Evolutionary conservation across 2,113 vertebrate genomes (phyloP).

Genomic region (Azemiops feae): DNA sequence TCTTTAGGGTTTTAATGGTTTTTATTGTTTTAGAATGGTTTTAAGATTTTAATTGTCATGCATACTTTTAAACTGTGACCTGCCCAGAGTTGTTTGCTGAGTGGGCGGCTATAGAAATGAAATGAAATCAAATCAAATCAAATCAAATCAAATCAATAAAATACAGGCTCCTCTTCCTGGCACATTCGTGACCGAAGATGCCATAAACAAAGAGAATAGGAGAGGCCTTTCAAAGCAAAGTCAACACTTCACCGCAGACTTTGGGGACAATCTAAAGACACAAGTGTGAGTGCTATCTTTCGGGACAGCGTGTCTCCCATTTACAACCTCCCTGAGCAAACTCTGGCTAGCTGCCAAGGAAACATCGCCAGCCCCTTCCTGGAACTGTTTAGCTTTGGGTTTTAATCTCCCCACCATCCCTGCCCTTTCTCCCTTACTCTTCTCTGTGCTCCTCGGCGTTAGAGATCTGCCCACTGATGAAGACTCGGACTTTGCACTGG

Average conservation of each 20-base stretch:
- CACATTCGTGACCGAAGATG: background rate
- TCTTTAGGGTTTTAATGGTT: background rate
- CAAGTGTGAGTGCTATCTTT: background rate
- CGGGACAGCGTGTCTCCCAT: background rate
- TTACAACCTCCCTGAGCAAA: background rate
- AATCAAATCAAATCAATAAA: background rate
- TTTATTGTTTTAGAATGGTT: background rate
- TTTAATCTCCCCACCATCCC: background rate
- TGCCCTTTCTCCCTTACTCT: slow-evolving; percentile 71
- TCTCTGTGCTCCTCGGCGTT: slow-evolving; percentile 70
- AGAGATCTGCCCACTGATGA: slow-evolving; percentile 66
- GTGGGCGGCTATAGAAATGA: background rate
- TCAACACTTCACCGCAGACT: background rate
- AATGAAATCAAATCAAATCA: background rate
- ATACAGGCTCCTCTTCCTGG: background rate
- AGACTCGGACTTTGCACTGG: slow-evolving; percentile 69
- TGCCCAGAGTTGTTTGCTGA: background rate
- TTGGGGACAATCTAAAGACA: too few relatives aligned
- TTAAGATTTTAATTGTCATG: background rate
- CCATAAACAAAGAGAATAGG: background rate
- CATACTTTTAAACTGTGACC: background rate
- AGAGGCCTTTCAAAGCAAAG: background rate
- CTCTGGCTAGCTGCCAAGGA: background rate
- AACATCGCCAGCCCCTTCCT: background rate
- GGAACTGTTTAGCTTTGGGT: too few relatives aligned